Percentiles rank a stretch among this genome's conserved stretches.
phyloP scores from a whole-genome alignment of 2,797 vertebrate genomes.

The Diplodus puntazzo region DNA sequence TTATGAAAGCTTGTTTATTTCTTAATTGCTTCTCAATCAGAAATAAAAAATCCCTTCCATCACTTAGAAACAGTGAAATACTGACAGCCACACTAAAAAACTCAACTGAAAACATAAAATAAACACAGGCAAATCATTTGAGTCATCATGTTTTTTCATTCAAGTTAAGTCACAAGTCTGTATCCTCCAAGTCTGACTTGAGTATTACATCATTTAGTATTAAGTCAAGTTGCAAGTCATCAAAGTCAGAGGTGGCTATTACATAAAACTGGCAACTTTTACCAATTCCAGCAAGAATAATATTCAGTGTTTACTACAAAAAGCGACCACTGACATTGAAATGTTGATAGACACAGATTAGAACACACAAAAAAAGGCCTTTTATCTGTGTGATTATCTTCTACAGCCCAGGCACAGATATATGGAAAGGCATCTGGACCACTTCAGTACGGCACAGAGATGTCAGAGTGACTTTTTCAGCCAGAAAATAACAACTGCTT shows the following conservation, averaged over 20 bases:
- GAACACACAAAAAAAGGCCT: neutral
- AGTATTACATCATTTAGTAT: too few relatives aligned
- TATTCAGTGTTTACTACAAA: conserved; percentile 22
- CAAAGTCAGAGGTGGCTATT: conserved; percentile 6
- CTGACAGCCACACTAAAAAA: too few relatives aligned
- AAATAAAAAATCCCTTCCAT: too few relatives aligned
- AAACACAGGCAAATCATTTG: too few relatives aligned
- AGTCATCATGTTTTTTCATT: too few relatives aligned
- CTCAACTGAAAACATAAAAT: too few relatives aligned
- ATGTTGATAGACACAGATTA: neutral
- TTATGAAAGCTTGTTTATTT: too few relatives aligned
- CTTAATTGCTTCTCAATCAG: too few relatives aligned
- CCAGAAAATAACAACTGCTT: neutral
- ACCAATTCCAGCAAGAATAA: conserved; percentile 4
- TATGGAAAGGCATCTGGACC: neutral
- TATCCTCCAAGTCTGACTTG: too few relatives aligned
- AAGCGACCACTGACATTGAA: conserved; percentile 6
- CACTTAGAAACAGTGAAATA: too few relatives aligned
- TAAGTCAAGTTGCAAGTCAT: too few relatives aligned
- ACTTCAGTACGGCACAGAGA: neutral
- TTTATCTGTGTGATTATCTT: conserved; percentile 14
- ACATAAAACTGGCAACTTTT: neutral
- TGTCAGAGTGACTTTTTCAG: neutral
- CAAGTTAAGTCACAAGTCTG: too few relatives aligned
- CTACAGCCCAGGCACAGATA: neutral